These are phyloP conservation scores for Pseudorectes ferrugineus DNA, from an alignment of 2,113 vertebrate species.

Conservation along the genomic window DNA sequence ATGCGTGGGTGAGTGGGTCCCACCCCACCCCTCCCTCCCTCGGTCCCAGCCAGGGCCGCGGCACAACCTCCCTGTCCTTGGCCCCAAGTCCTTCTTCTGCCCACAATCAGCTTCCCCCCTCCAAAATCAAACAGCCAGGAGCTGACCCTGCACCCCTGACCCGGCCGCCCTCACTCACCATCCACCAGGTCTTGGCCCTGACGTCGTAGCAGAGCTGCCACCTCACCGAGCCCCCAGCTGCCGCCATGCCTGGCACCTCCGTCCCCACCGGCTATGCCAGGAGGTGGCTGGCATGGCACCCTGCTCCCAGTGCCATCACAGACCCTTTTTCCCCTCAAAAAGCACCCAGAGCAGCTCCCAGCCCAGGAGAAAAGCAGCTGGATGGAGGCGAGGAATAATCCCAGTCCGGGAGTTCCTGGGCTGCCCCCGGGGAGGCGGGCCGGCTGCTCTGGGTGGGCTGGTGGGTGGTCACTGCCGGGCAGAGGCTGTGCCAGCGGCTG, in stretches of 20 bases:
- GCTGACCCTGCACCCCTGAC: rapidly evolving
- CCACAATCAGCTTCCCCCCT: rapidly evolving
- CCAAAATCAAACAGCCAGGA: background rate
- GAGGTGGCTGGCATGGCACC: rapidly evolving
- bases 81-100: background rate
- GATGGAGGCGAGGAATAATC: background rate
- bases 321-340: background rate
- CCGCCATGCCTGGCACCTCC: background rate
- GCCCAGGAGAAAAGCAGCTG: background rate
- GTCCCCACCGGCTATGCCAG: background rate
- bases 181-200: conserved; percentile 91
- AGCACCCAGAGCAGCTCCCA: background rate
- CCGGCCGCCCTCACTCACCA: conserved; percentile 77
- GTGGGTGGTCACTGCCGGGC: conserved; percentile 53
- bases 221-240: conserved; percentile 67
- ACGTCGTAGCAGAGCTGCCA: conserved; percentile 91
- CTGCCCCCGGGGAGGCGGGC: background rate
- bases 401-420: rapidly evolving
- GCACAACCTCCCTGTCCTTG: rapidly evolving
- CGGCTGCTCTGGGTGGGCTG: background rate
- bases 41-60: rapidly evolving
- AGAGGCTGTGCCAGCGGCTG: background rate
- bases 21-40: background rate
- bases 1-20: rapidly evolving
- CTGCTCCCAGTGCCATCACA: background rate